Conservation (phyloP, 2,797 vertebrate genomes). For the Antrozous pallidus region DNA sequence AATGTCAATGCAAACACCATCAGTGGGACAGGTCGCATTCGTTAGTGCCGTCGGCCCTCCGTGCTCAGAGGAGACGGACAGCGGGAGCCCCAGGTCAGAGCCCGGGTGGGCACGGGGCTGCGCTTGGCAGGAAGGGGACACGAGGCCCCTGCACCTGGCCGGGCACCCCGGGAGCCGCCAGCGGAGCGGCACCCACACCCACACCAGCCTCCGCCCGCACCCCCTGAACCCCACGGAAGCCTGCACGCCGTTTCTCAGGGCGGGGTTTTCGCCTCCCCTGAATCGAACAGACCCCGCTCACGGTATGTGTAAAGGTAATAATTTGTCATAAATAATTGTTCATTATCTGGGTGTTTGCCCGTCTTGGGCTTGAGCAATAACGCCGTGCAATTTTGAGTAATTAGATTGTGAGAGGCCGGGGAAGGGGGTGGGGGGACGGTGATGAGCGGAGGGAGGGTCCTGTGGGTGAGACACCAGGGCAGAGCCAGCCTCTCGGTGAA, state of each 20-base stretch:
- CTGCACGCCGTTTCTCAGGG: background rate
- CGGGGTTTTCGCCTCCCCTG: slow-evolving; percentile 74
- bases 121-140: too few relatives aligned
- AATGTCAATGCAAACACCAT: slow-evolving; percentile 81
- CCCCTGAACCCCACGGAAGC: background rate
- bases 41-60: slow-evolving; percentile 59
- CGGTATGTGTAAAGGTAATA: slow-evolving; percentile 87
- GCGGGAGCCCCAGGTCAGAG: background rate
- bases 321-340: slow-evolving; percentile 92
- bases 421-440: slow-evolving; percentile 57
- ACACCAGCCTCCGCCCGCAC: background rate
- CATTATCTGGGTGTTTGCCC: slow-evolving; percentile 84
- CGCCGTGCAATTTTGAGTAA: slow-evolving; percentile 77
- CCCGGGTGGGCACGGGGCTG: background rate
- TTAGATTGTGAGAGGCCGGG: slow-evolving; percentile 64
- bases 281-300: slow-evolving; percentile 86
- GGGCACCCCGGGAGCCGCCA: background rate
- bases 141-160: too few relatives aligned
- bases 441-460: slow-evolving; percentile 60
- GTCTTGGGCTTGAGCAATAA: slow-evolving; percentile 81
- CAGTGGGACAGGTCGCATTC: slow-evolving; percentile 75
- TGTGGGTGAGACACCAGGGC: background rate
- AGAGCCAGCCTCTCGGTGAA: background rate
- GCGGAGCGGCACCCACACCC: background rate
- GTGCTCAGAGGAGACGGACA: background rate